A percentile compares a stretch with the other conserved stretches of the same genome.
Conservation (phyloP, 2,888 invertebrate species). For the Leptopilina drosophilae region DNA sequence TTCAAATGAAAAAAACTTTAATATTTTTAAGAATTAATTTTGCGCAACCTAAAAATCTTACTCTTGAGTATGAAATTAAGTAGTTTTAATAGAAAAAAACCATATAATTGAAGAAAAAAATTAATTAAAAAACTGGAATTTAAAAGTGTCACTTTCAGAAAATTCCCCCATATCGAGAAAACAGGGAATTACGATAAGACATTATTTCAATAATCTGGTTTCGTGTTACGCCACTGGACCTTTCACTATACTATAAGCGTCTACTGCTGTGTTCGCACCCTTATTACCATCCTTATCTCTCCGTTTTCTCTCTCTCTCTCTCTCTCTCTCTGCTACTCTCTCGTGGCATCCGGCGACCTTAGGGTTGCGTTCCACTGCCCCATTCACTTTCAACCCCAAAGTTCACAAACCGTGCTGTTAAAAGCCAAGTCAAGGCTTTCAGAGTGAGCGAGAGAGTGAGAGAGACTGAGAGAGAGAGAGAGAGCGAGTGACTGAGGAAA, state of each 20-base stretch:
- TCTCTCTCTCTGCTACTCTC: conserved; percentile 33
- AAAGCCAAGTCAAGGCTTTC: conserved; percentile 45
- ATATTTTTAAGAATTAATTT: too few relatives aligned
- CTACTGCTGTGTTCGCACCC: conserved; percentile 43
- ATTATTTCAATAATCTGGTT: conserved; percentile 17
- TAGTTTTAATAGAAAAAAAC: too few relatives aligned
- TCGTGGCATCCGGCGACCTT: conserved; percentile 46
- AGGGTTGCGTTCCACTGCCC: conserved; percentile 63
- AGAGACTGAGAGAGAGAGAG: conserved; percentile 40
- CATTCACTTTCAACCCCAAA: conserved; percentile 56
- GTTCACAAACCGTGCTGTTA: conserved; percentile 57
- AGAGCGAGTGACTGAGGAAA: conserved; percentile 43
- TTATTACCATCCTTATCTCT: conserved; percentile 51
- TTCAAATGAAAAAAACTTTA: too few relatives aligned
- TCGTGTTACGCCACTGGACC: conserved; percentile 38
- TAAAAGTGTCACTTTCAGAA: too few relatives aligned
- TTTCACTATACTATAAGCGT: conserved; percentile 22
- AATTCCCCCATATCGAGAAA: background rate
- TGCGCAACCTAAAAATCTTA: too few relatives aligned
- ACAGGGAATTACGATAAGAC: conserved; percentile 17
- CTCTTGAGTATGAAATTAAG: too few relatives aligned
- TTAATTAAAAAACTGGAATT: too few relatives aligned
- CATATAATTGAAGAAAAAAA: too few relatives aligned
- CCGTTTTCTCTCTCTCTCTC: conserved; percentile 26
- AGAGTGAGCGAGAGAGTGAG: conserved; percentile 43